Conservation (phyloP, 2,113 vertebrate genomes). For the Odocoileus virginianus region DNA sequence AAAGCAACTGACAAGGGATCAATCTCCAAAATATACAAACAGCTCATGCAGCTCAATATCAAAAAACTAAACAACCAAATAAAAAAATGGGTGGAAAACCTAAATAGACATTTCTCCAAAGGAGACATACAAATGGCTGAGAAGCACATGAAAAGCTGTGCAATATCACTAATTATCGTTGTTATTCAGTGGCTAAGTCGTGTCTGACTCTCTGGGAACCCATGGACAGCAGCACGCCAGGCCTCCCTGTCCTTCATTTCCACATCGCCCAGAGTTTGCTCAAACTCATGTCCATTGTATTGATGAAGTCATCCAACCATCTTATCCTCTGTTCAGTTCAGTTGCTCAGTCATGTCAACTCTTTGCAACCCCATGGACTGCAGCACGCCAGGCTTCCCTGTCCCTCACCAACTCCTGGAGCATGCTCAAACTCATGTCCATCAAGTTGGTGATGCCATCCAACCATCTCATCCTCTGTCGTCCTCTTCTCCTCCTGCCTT, state of each 20-base stretch:
- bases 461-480: neutral
- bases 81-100: neutral
- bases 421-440: neutral
- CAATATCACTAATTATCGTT: neutral
- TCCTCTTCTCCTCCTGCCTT: neutral
- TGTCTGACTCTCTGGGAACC: neutral
- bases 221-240: neutral
- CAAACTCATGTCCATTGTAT: neutral
- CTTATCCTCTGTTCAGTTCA: neutral
- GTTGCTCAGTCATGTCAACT: rapidly evolving
- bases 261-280: neutral
- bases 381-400: neutral
- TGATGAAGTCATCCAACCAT: neutral
- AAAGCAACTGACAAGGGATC: neutral
- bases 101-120: neutral
- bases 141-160: neutral
- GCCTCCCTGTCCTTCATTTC: neutral
- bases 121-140: neutral
- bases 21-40: neutral
- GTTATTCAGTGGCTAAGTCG: neutral
- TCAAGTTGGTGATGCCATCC: neutral
- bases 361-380: neutral
- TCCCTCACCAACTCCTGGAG: neutral
- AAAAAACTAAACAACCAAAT: neutral
- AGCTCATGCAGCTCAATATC: neutral